A percentile compares a stretch with the other conserved stretches of the same genome.
phyloP scores from a whole-genome alignment of 1,140 invertebrate species.

The Leptonema lineaticorne region DNA sequence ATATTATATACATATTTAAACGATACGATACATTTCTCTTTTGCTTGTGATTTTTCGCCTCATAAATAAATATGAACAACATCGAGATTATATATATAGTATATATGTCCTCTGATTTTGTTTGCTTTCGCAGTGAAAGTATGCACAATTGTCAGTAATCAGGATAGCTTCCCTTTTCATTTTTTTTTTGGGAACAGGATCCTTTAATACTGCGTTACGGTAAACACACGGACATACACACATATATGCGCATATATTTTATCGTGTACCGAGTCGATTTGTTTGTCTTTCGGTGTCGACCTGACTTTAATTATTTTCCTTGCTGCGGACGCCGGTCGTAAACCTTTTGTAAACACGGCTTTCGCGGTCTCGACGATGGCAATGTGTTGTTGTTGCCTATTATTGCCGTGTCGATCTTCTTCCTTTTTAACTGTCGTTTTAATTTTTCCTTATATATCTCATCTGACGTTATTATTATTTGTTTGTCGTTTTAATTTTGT shows the following conservation, averaged over 20 bases:
- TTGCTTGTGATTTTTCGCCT: neutral
- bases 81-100: neutral
- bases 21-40: neutral
- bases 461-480: no score
- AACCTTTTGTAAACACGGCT: neutral
- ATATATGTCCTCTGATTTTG: neutral
- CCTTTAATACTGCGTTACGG: no score
- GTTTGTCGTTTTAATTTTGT: no score
- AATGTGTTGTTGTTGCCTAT: neutral
- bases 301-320: neutral
- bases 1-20: no score
- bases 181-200: no score
- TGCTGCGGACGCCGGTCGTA: neutral
- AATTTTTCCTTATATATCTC: no score
- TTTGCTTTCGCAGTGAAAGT: neutral
- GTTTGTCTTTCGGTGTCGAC: slow-evolving; percentile 1
- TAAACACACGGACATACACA: neutral
- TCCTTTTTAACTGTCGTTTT: no score
- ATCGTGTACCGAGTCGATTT: no score
- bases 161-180: no score
- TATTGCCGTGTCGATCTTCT: neutral
- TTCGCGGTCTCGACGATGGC: neutral
- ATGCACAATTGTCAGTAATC: no score
- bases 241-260: no score
- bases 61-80: no score